A percentile compares a stretch with the other conserved stretches of the same genome.
Evolutionary conservation across 1,140 invertebrate species (phyloP).

Genomic region (Chironomus tepperi): DNA sequence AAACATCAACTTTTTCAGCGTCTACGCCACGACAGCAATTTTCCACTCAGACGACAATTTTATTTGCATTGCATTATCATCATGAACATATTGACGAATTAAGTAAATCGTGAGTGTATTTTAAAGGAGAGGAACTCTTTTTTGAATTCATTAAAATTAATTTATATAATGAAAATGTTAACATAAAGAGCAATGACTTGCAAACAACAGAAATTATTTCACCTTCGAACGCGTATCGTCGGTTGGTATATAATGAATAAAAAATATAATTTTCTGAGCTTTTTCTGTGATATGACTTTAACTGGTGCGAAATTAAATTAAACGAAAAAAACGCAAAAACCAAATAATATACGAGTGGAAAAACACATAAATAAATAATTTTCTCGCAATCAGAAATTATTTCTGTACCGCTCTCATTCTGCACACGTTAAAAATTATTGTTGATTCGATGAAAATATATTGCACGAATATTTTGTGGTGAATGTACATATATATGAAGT

Average conservation of each 20-base stretch:
- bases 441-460: too few species aligned
- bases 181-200: neutral
- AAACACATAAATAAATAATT: conserved; percentile 15
- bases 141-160: conserved; percentile 4
- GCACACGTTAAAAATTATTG: too few species aligned
- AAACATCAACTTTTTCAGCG: neutral
- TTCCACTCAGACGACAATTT: neutral
- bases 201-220: neutral
- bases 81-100: neutral
- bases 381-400: neutral
- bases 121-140: neutral
- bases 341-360: conserved; percentile 16
- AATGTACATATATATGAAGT: too few species aligned
- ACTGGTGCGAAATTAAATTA: conserved; percentile 19
- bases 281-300: neutral
- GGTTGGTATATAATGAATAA: neutral
- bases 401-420: too few species aligned
- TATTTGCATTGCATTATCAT: neutral
- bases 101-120: neutral
- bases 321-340: conserved; percentile 22
- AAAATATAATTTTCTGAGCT: neutral
- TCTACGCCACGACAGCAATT: neutral
- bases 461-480: too few species aligned
- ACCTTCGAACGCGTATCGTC: neutral
- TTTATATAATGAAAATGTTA: neutral